phyloP scores from a whole-genome alignment of 2,113 vertebrate genomes.

The Sander lucioperca region DNA sequence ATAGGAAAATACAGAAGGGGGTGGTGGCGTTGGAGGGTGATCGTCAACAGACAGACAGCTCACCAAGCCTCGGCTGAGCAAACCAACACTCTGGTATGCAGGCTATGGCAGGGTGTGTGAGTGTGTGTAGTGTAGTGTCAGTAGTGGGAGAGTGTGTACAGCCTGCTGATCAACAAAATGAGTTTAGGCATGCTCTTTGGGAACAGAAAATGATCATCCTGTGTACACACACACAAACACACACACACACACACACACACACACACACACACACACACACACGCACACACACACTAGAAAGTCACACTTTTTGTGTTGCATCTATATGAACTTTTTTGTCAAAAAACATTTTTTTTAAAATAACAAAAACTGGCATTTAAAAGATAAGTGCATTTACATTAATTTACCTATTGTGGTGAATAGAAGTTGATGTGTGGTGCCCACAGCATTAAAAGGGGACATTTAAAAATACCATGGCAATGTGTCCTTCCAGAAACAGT shows the following conservation, averaged over 20 bases:
- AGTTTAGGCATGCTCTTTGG: constrained; percentile 57
- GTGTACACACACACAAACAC: constrained; percentile 7
- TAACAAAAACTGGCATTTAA: background rate
- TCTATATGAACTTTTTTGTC: background rate
- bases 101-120: constrained; percentile 1
- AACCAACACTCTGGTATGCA: constrained; percentile 53
- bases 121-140: constrained; percentile 1
- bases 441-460: background rate
- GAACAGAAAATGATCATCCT: constrained; percentile 20
- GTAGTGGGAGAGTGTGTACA: constrained; percentile 18
- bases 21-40: background rate
- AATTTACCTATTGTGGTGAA: background rate
- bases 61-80: constrained; percentile 47
- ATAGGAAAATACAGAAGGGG: background rate
- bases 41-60: constrained; percentile 45
- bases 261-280: no score
- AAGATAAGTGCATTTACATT: background rate
- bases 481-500: background rate
- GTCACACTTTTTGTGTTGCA: background rate
- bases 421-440: background rate
- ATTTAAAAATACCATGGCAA: background rate
- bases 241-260: background rate
- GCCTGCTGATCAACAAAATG: constrained; percentile 48
- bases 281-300: constrained; percentile 1
- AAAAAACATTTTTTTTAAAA: background rate